Base-by-base conservation (phyloP, 2,113 vertebrate species). In the Epinephelus cyanopodus region DNA sequence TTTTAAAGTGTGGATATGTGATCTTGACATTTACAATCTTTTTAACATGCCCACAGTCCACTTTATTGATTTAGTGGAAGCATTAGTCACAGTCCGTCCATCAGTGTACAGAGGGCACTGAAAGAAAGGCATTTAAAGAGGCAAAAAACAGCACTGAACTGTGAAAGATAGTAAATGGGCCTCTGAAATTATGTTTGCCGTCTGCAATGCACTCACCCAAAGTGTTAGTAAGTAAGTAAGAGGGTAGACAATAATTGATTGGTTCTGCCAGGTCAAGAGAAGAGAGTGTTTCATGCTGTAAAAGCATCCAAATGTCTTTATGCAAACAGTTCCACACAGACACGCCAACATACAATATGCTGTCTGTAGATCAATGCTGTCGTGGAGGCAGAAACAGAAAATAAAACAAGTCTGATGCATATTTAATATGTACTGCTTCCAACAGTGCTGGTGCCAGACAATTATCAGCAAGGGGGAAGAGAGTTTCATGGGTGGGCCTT, bases 61-160 rank as follows among this genome's bases (percentile, higher is more conserved):
- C 48, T 79, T 84, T 81, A 92, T 93, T 89, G 90, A 93, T 87
- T 86, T 66, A 63, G 53, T 83, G 56, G 79, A 89, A 84, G 77
- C 82, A 81, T 93, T 87, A 87, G 74, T 84, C 82, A 88, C 80
- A 86, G 77, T 72, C 68, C 81, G 79, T 87, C 87, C 63, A 58
- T 82, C 74, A 77, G 42, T 65, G 45, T 47, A 29, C 79, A 69
- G 52, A 71, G 23, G 19, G 37, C 56, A 37, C 23, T 23, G 19
- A 45, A 52, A 79, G 58, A 21, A 68, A 37, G 53, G 39, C 66
- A 37, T 70, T 74, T 42, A 60, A 57, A 89, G 67, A 52, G n/a
- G 7, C 23, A 80, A 47, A 42, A n/a, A 69, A 45, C 25, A 33
- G 3, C 53, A 56, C 14, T 87, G 62, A 74, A 81, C 53, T 73